Evolutionary conservation across 2,113 vertebrate genomes (phyloP).

Genomic region (Pelobates fuscus): DNA sequence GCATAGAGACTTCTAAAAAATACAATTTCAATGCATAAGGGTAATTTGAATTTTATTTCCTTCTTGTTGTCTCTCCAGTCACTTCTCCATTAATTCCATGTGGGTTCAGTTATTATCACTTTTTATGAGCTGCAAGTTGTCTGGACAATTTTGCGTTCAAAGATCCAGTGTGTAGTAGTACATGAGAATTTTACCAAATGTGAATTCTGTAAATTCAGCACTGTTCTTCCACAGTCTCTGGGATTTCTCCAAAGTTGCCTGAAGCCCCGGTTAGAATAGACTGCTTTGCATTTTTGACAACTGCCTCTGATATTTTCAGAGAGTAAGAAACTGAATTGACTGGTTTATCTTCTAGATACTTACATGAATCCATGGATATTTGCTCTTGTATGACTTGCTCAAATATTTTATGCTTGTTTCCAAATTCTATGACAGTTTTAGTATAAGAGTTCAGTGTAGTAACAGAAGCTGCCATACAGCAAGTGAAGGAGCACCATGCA

Average conservation of each 20-base stretch:
- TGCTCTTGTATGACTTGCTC: constrained; percentile 91
- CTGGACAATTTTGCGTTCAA: background rate
- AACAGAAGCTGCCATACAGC: constrained; percentile 97
- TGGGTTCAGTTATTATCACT: too few relatives aligned
- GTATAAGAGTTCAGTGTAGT: constrained; percentile 98
- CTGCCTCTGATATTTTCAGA: constrained; percentile 66
- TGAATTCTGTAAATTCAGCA: constrained; percentile 61
- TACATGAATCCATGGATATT: constrained; percentile 87
- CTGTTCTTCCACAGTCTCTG: constrained; percentile 71
- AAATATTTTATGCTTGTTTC: constrained; percentile 93
- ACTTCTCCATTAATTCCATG: too few relatives aligned
- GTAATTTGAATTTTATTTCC: too few relatives aligned
- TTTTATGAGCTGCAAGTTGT: too few relatives aligned
- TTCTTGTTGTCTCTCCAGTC: too few relatives aligned
- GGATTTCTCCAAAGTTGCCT: constrained; percentile 66
- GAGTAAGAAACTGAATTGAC: constrained; percentile 72
- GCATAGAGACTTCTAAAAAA: too few relatives aligned
- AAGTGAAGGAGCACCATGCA: constrained; percentile 97
- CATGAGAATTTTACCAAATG: background rate
- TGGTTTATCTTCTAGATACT: constrained; percentile 89
- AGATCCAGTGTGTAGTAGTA: background rate
- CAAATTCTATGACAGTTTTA: constrained; percentile 96
- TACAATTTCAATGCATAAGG: too few relatives aligned
- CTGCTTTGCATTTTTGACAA: constrained; percentile 57
- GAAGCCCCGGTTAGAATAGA: constrained; percentile 59